Base-by-base conservation (phyloP, 2,113 vertebrate species). In the Leuciscus idus region DNA sequence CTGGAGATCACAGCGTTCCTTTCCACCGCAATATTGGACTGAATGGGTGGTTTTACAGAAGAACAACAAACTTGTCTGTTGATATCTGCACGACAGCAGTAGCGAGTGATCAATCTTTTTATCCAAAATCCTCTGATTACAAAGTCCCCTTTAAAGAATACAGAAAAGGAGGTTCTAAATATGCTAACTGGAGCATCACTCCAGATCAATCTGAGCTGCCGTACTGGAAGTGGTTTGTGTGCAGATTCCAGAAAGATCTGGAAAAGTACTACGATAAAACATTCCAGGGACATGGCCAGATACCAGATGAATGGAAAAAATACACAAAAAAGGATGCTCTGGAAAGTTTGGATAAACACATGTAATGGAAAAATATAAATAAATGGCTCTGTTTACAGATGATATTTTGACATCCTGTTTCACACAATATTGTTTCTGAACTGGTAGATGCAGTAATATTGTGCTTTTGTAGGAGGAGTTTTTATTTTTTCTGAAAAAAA, bases 1-100 rank as follows among this genome's bases (percentile, higher is more conserved):
- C 17, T 43, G 80, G 80, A 50, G 84, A 88, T 46, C 87, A 88
- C 73, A 0, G 68, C 0, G 36, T 72, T 72, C 0, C 36, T 23
- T 72, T 72, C 21, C 68, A 72, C 10, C 68, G 68, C 19, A 72
- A 12, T 13, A 21, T 0, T 72, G 68, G 68, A n/a, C 2, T 72
- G 36, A 72, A n/a, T n/a, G 68, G 68, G 0, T 72, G 68, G 21
- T 43, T 0, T 72, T 43, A 72, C 2, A 43, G 10, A n/a, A 0
- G 10, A 72, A 72, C 68, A 72, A 72, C 68, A 43, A 43, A 72
- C 21, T 4, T 72, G 36, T 1, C 21, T n/a, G 0, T 43, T n/a
- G 0, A 0, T 0, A 43, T 72, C 2, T 72, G 68, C 0, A 72
- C 68, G 12, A 72, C 68, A 72, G 19, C 10, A 43, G 68, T 72